Base-by-base conservation (phyloP, 2,797 vertebrate genomes). In the Toxotes lorentzi region DNA sequence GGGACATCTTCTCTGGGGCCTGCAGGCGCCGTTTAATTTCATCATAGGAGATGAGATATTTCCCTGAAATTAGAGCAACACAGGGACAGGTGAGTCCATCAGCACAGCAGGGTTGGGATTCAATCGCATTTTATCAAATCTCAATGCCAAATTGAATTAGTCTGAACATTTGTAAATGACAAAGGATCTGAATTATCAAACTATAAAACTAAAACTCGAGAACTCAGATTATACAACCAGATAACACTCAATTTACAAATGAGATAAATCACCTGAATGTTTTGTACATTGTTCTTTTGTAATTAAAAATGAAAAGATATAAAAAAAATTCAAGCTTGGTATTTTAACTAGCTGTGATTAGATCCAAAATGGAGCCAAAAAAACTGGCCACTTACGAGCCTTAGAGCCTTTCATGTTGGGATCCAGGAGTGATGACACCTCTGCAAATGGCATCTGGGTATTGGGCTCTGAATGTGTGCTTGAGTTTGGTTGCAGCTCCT, bases 351-450 rank as follows among this genome's bases (percentile, higher is more conserved):
- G 11, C 23, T 53, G 21, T 3, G 30, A 12, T 16, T 2, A 4
- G 5, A 38, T 17, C 3, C n/a, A 51, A 21, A 40, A 19, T 5
- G 13, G 17, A 60, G n/a, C 23, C 4, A 24, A 60, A 58, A 78
- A 4, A 16, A 38, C 13, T 16, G 53, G 32, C 11, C 79, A 95
- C 94, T 95, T 90, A 91, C 95, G 93, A 60, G 95, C 95, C 73
- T 96, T 96, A 8, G 95, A 95, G 67, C 95, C 95, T 80, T 96
- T 96, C 95, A 96, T 96, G 91, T 96, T 96, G 30, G 95, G 95
- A 76, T 96, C 95, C 73, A 96, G 91, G 57, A 96, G 93, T 0
- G 95, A 96, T 0, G 95, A 94, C 48, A 96, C 95, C 74, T 96
- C 94, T 0, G 95, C 95, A 54, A 96, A 96, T 4, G 95, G 94